Evolutionary conservation across 2,888 invertebrate species (phyloP).

Genomic region (Drosophila stalkeri): DNA sequence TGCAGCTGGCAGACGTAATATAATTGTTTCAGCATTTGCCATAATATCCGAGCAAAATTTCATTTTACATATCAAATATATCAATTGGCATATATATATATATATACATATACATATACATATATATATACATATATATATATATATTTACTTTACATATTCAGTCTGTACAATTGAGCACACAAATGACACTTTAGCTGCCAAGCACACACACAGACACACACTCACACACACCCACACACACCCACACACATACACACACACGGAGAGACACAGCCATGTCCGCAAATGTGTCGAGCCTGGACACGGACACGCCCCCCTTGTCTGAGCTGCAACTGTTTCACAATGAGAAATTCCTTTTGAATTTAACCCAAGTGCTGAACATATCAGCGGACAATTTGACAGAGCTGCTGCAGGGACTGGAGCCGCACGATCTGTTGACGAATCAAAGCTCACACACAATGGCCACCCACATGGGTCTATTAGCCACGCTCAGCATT

Average conservation of each 20-base stretch:
- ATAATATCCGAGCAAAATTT: conserved; percentile 5
- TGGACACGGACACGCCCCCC: conserved; percentile 29
- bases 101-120: neutral
- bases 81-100: conserved; percentile 17
- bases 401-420: conserved; percentile 69
- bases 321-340: conserved; percentile 63
- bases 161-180: conserved; percentile 21
- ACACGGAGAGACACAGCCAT: conserved; percentile 27
- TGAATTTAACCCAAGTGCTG: conserved; percentile 82
- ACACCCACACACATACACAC: conserved; percentile 6
- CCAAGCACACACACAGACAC: conserved; percentile 4
- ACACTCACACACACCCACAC: conserved; percentile 1
- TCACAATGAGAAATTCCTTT: conserved; percentile 81
- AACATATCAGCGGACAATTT: conserved; percentile 83
- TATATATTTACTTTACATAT: conserved; percentile 16
- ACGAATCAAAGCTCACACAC: conserved; percentile 33
- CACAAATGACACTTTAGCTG: conserved; percentile 47
- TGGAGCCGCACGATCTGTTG: conserved; percentile 50
- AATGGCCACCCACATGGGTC: conserved; percentile 52
- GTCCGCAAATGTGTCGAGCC: conserved; percentile 49
- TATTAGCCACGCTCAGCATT: conserved; percentile 87
- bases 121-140: conserved; percentile 11
- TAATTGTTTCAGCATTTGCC: neutral
- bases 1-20: conserved; percentile 7
- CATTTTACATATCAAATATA: conserved; percentile 14